Percentiles rank a stretch among this genome's conserved stretches.
Conservation (phyloP, 2,888 invertebrate genomes). For the Acronicta alni region DNA sequence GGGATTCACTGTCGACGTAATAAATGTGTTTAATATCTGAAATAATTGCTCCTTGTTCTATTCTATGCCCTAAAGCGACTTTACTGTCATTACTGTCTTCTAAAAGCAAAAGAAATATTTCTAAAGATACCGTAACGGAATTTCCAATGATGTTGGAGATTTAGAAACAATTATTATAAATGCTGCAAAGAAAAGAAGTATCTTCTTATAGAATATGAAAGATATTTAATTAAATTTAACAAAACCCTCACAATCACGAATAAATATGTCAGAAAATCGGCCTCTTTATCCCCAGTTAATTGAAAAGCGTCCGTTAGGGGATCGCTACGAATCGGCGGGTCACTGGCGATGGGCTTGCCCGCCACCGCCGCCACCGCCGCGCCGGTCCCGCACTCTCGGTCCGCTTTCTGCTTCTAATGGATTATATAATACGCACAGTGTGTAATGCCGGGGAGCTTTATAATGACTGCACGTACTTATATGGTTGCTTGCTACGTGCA, state of each 20-base stretch:
- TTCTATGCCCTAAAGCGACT: slow-evolving; percentile 5
- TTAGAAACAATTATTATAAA: slow-evolving; percentile 20
- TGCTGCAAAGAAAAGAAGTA: neutral
- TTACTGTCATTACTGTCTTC: neutral
- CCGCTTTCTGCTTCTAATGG: slow-evolving; percentile 8
- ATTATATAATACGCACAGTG: slow-evolving; percentile 4
- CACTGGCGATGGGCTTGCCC: neutral
- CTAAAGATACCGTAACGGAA: neutral
- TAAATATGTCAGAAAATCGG: slow-evolving; percentile 36
- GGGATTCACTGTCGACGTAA: slow-evolving; percentile 2
- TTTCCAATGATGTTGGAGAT: neutral
- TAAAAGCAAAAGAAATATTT: slow-evolving; percentile 4
- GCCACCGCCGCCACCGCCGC: slow-evolving; percentile 1
- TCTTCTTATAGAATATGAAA: slow-evolving; percentile 21
- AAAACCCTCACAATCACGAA: slow-evolving; percentile 23
- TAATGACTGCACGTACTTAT: neutral
- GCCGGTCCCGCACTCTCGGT: slow-evolving; percentile 4
- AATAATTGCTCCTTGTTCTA: slow-evolving; percentile 6
- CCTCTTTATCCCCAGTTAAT: slow-evolving; percentile 37
- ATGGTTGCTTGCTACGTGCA: neutral
- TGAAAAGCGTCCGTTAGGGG: slow-evolving; percentile 39
- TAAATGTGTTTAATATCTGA: neutral
- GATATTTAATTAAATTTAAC: slow-evolving; percentile 33
- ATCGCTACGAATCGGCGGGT: neutral
- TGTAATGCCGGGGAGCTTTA: slow-evolving; percentile 2